Base-by-base conservation (phyloP, 1,140 invertebrate species). In the Hyles vespertilio region DNA sequence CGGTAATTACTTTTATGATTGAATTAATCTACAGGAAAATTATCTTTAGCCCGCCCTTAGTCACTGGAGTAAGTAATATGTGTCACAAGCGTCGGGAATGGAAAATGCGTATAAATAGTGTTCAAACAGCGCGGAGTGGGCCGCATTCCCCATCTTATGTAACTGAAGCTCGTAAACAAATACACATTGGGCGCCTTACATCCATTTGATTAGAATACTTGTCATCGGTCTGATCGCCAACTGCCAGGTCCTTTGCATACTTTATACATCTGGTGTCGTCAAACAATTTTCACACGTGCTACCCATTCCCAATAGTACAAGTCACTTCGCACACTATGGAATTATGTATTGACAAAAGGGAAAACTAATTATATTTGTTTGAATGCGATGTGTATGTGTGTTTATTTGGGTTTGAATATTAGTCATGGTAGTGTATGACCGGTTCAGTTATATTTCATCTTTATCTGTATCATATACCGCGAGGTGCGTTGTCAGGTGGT, bases 71-170 rank as follows among this genome's bases (percentile, higher is more conserved):
- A 72, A 69, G 69, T 77, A 70, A 79, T 72, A 75, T 74, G 73
- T 76, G 72, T 77, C 74, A 74, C 69, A 52, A 54, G 63, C 58
- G 74, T 68, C 72, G 70, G 67, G 70, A 76, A 77, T 79, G 79
- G 74, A 81, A 81, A 81, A 74, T 77, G 73, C 64, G 64, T 81
- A 83, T 81, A 83, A 83, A 83, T 83, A 81, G 77, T 69, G 59
- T 57, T 59, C 59, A 70, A 69, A 72, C 74, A 67, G 36, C 36
- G 36, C 61, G 59, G 63, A 72, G 64, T 70, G 70, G 64, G 69
- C 65, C 71, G 55, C 56, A 63, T 63, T 63, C 61, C 47, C 47
- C 56, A 68, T 56, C 72, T 84, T 82, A 82, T 81, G 77, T 81
- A 84, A 84, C 73, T 46, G 70, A 65, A 67, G 61, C 65, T 75